These are phyloP conservation scores for Microplitis demolitor DNA, from an alignment of 1,140 invertebrate genomes.

Conservation along the genomic window DNA sequence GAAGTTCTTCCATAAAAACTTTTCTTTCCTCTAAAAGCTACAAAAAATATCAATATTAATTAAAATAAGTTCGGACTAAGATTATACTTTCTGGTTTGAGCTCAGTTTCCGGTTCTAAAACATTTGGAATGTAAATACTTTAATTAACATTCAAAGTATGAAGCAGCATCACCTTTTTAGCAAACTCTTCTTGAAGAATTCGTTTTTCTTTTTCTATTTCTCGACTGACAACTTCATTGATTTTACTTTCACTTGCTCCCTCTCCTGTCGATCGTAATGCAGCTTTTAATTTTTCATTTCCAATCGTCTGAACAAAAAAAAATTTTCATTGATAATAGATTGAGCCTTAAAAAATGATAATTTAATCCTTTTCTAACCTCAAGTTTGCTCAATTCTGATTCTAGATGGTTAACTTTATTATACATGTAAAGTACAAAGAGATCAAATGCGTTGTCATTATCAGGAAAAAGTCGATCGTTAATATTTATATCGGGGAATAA, in stretches of 20 bases:
- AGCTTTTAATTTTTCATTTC: conserved; percentile 66
- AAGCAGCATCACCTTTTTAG: conserved; percentile 48
- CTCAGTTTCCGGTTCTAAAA: too few species aligned
- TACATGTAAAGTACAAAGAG: conserved; percentile 72
- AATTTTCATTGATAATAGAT: conserved; percentile 1
- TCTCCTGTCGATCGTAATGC: conserved; percentile 67
- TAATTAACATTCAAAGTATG: too few species aligned
- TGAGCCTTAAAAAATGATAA: not conserved
- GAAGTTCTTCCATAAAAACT: conserved; percentile 74
- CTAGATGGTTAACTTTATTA: conserved; percentile 69
- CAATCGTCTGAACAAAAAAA: conserved; percentile 65
- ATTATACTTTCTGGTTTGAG: too few species aligned
- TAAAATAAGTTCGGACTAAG: not conserved
- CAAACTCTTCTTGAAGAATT: conserved; percentile 44
- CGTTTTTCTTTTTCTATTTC: conserved; percentile 50
- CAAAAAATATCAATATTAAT: conserved; percentile 29
- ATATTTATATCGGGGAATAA: conserved; percentile 75
- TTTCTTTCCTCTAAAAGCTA: conserved; percentile 69
- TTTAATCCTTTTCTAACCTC: conserved; percentile 50
- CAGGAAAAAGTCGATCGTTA: conserved; percentile 66
- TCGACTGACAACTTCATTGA: conserved; percentile 44
- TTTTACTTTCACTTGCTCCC: conserved; percentile 48
- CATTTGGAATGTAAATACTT: too few species aligned
- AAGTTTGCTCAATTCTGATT: conserved; percentile 72
- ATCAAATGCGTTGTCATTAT: conserved; percentile 70